These are phyloP conservation scores for Leptinotarsa juncta DNA, from an alignment of 2,888 invertebrate genomes.

Conservation along the genomic window DNA sequence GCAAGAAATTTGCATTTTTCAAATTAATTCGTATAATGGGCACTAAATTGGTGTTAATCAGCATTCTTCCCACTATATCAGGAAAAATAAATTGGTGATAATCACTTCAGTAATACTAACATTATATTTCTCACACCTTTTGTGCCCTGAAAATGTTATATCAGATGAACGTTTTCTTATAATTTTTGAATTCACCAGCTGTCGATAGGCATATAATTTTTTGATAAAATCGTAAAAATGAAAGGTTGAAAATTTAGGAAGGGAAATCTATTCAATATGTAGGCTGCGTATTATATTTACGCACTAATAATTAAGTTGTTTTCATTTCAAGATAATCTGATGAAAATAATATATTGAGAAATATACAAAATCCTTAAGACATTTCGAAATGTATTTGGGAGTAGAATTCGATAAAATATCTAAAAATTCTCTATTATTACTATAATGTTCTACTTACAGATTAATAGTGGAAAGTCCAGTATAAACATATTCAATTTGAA, in stretches of 20 bases:
- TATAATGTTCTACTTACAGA: no score
- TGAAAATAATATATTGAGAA: no score
- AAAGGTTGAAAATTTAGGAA: not conserved
- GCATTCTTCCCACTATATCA: conserved; percentile 2
- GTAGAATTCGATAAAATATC: no score
- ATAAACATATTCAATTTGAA: no score
- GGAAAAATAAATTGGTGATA: conserved; percentile 1
- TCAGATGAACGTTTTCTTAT: not conserved
- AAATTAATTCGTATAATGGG: not conserved
- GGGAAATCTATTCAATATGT: not conserved
- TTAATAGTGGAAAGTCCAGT: no score
- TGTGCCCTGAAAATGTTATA: not conserved
- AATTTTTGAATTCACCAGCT: not conserved
- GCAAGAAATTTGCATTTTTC: conserved; percentile 5
- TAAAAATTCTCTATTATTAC: no score
- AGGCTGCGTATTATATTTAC: no score
- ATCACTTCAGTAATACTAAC: not conserved
- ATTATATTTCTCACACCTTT: conserved; percentile 12
- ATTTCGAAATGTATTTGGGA: no score
- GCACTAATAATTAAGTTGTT: no score
- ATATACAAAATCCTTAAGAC: no score
- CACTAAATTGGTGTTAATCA: conserved; percentile 1
- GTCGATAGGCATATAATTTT: conserved; percentile 1
- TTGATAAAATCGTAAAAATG: not conserved
- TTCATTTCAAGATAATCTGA: no score